Percentiles rank a stretch among this genome's conserved stretches.
phyloP scores from a whole-genome alignment of 2,797 vertebrate species.

The Trematomus bernacchii region DNA sequence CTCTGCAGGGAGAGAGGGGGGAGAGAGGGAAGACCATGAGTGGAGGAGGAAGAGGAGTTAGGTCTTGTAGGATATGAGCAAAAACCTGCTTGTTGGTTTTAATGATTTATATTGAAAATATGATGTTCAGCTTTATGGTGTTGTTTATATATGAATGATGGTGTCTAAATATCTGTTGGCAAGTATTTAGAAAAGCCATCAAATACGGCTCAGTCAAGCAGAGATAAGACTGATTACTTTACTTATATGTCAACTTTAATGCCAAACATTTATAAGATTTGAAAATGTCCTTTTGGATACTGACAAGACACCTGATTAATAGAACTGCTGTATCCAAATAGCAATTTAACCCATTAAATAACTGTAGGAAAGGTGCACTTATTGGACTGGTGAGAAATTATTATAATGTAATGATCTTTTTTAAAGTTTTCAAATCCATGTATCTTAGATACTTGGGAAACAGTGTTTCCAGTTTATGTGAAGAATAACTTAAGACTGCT shows the following conservation, averaged over 20 bases:
- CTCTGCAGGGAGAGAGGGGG: conserved; percentile 78
- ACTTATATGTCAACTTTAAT: background rate
- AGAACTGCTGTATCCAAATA: background rate
- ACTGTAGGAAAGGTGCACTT: too few relatives aligned
- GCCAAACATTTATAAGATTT: background rate
- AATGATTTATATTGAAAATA: background rate
- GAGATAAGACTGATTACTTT: background rate
- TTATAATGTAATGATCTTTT: background rate
- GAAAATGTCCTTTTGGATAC: background rate
- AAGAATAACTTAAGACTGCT: background rate
- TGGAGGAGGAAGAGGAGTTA: background rate
- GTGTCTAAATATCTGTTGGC: too few relatives aligned
- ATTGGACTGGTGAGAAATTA: background rate
- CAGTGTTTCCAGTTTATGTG: background rate
- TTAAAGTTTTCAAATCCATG: background rate
- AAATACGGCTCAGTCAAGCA: background rate
- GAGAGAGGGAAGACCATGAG: background rate
- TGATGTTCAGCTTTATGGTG: background rate
- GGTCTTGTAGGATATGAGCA: background rate
- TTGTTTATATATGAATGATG: background rate
- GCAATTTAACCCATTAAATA: background rate
- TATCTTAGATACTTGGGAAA: background rate
- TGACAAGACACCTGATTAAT: background rate
- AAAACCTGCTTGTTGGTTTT: background rate
- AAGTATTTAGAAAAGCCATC: background rate